Evolutionary conservation across 1,140 invertebrate species (phyloP), one percentile per base, ranked within the genome.

Genomic region (Nephotettix cincticeps): DNA sequence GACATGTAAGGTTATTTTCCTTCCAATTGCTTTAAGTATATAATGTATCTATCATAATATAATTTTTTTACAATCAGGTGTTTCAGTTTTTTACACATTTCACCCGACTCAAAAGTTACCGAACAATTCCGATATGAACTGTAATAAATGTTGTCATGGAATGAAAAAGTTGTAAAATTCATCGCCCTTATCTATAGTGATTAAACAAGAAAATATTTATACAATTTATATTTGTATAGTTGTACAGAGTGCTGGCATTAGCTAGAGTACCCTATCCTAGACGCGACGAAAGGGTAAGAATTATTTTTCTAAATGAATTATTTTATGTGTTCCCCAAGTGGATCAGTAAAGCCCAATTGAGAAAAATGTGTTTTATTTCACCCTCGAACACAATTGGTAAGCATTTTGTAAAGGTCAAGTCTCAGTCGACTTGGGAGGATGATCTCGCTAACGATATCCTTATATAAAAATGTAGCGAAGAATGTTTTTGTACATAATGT

Each of bases 211-310:
- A 25, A 61, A 14, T 61, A 61, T 61, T 61, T 61, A 61, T 61
- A 61, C 56, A 61, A n/a, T 61, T 61, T 61, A 61, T 61, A 61
- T 61, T 61, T 61, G 56, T 61, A 61, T 21, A 61, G 56, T 21
- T 61, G 56, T 61, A 61, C 56, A 61, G 56, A 27, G 56, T 61
- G 13, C 56, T 61, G 25, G 13, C 25, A 4, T 25, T 25, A 27
- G 56, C 56, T 61, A 61, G 56, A 9, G 25, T 61, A 27, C 9
- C 27, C 27, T 61, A 6, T 28, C 25, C 6, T 61, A 25, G 21
- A 21, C 14, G 28, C 27, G 25, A 25, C 23, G 6, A 9, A 61
- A 28, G 56, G 56, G 25, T 61, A 61, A 61, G 56, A 61, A 29
- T 61, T 61, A 61, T 61, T 61, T 61, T 61, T 61, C 56, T 61